phyloP scores from a whole-genome alignment of 1,140 invertebrate genomes.

The Solen grandis region DNA sequence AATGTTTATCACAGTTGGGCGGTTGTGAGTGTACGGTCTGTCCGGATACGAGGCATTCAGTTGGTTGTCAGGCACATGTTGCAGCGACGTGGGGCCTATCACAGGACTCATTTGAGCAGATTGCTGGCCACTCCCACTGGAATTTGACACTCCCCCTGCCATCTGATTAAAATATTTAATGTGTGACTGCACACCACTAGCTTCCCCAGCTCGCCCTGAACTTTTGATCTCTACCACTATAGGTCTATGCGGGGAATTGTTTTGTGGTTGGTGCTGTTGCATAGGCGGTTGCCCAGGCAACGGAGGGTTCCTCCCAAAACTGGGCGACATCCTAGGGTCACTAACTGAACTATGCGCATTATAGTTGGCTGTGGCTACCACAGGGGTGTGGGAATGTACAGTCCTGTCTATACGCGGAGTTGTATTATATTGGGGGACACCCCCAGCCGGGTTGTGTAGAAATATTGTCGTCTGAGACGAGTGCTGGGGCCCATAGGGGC shows the following conservation, averaged over 20 bases:
- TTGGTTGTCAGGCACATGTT: background rate
- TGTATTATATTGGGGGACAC: background rate
- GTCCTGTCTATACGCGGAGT: background rate
- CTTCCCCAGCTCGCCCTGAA: background rate
- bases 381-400: background rate
- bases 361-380: background rate
- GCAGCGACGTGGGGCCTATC: constrained; percentile 8
- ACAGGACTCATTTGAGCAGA: constrained; percentile 2
- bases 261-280: background rate
- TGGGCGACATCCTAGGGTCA: constrained; percentile 22
- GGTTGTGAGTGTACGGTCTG: constrained; percentile 29
- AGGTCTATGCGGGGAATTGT: constrained; percentile 26
- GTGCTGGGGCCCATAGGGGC: constrained; percentile 30
- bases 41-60: background rate
- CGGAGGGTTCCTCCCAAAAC: constrained; percentile 5
- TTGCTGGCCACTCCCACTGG: constrained; percentile 30
- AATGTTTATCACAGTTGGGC: constrained; percentile 55
- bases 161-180: constrained; percentile 50
- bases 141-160: constrained; percentile 29
- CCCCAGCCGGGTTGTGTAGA: constrained; percentile 31
- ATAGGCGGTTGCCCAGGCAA: too few species aligned
- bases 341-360: constrained; percentile 15
- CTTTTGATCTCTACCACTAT: constrained; percentile 44
- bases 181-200: constrained; percentile 54
- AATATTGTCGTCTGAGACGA: constrained; percentile 46